Evolutionary conservation across 2,113 vertebrate genomes (phyloP).

Genomic region (Hypomesus transpacificus): DNA sequence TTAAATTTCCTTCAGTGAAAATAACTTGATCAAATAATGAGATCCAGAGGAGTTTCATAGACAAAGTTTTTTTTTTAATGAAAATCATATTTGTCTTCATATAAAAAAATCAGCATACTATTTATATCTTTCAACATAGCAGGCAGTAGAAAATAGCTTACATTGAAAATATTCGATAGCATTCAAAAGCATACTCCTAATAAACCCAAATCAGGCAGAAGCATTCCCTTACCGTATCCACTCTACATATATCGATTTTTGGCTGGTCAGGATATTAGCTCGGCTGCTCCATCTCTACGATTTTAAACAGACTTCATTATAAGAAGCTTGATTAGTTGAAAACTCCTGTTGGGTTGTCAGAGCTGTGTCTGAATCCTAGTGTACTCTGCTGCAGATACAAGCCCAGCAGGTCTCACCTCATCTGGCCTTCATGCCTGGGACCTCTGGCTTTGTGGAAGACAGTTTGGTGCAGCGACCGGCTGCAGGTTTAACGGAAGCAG

Average conservation of each 20-base stretch:
- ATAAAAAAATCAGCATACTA: constrained; percentile 63
- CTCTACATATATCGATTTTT: constrained; percentile 48
- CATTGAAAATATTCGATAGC: constrained; percentile 65
- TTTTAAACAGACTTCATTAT: constrained; percentile 2
- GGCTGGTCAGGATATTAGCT: constrained; percentile 40
- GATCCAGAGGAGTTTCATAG: constrained; percentile 60
- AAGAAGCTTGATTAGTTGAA: constrained; percentile 10
- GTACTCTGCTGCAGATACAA: too few species aligned
- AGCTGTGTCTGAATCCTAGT: too few species aligned
- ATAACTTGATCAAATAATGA: too few species aligned
- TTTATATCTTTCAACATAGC: constrained; percentile 64
- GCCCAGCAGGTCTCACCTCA: too few species aligned
- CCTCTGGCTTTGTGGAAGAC: too few species aligned
- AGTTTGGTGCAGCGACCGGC: too few species aligned
- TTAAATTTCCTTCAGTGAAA: too few species aligned
- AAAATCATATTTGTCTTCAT: constrained; percentile 50
- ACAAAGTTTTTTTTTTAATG: constrained; percentile 54
- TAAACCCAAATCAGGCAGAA: constrained; percentile 52
- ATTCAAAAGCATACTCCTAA: constrained; percentile 64
- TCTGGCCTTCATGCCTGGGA: too few species aligned
- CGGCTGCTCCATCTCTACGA: constrained; percentile 36
- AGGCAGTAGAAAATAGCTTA: constrained; percentile 68
- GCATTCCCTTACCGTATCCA: constrained; percentile 48
- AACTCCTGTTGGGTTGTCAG: too few species aligned
- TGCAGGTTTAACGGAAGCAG: too few species aligned